Percentiles rank a stretch among this genome's conserved stretches.
Conservation (phyloP, 2,888 invertebrate genomes). For the Andricus curvator region DNA sequence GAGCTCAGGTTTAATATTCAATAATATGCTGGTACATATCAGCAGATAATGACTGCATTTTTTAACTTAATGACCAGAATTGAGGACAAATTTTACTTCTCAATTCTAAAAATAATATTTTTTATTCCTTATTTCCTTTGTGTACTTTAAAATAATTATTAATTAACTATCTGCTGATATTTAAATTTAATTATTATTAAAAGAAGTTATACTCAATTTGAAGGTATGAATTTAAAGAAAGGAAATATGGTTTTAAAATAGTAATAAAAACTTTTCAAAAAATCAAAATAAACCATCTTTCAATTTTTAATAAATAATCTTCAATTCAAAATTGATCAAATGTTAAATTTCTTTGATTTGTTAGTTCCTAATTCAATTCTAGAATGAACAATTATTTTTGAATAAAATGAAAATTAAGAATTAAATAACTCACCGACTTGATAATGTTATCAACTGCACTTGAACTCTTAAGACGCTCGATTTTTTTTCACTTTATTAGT, state of each 20-base stretch:
- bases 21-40: constrained; percentile 30
- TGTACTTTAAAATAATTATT: background rate
- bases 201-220: background rate
- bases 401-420: background rate
- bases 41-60: background rate
- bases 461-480: background rate
- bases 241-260: no score
- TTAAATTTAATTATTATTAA: background rate
- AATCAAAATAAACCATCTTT: no score
- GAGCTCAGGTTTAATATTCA: constrained; percentile 31
- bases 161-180: background rate
- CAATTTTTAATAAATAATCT: no score
- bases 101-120: background rate
- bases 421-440: background rate
- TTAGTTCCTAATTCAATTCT: background rate
- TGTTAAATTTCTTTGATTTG: background rate
- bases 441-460: background rate
- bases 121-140: background rate
- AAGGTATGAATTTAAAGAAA: background rate
- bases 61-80: background rate
- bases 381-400: background rate
- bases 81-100: background rate
- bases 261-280: no score
- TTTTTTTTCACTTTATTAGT: background rate
- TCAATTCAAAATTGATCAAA: background rate